Evolutionary conservation across 2,888 invertebrate genomes (phyloP).

Genomic region (Gari tellinella): DNA sequence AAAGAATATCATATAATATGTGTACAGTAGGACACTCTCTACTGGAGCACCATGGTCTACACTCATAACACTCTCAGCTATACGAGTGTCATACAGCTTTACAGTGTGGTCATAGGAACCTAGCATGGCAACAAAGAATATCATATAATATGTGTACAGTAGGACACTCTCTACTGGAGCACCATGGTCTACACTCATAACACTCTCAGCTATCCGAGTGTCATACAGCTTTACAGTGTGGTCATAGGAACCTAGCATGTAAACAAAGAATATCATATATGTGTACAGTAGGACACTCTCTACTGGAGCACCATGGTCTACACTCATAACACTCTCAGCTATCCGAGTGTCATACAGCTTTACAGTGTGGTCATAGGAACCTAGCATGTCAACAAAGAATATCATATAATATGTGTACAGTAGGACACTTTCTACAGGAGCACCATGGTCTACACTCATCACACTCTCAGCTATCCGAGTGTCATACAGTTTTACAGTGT

Average conservation of each 20-base stretch:
- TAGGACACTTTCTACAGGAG: not conserved
- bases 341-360: conserved; percentile 94
- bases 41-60: conserved; percentile 96
- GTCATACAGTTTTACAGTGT: conserved; percentile 94
- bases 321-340: conserved; percentile 88
- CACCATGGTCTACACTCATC: conserved; percentile 84
- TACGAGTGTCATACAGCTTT: conserved; percentile 94
- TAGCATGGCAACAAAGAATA: conserved; percentile 49
- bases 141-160: conserved; percentile 88
- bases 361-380: conserved; percentile 93
- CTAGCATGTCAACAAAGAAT: conserved; percentile 70
- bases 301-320: conserved; percentile 95
- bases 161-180: conserved; percentile 95
- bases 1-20: conserved; percentile 82
- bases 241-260: conserved; percentile 90
- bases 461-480: conserved; percentile 89
- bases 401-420: not conserved
- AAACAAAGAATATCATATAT: not conserved
- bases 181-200: conserved; percentile 92
- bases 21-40: conserved; percentile 94
- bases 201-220: conserved; percentile 89
- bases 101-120: conserved; percentile 94
- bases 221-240: conserved; percentile 95
- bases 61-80: conserved; percentile 88
- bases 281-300: conserved; percentile 95